Conservation (phyloP, 2,888 invertebrate species). For the Tethea ocularis region DNA sequence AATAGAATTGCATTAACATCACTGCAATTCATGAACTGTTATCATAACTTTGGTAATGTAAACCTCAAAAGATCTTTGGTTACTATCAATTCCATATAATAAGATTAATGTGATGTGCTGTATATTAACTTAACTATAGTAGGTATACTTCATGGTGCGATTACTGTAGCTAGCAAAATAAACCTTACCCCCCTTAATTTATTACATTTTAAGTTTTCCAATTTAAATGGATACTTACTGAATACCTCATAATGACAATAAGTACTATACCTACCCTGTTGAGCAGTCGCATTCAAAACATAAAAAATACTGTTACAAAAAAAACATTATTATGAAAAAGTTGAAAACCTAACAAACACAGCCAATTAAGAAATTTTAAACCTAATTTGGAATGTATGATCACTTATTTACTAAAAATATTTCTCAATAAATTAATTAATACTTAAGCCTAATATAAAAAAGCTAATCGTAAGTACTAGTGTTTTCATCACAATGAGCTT, state of each 20-base stretch:
- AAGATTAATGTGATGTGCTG: constrained; percentile 22
- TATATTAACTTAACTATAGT: constrained; percentile 11
- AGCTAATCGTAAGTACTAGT: constrained; percentile 77
- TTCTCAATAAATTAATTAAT: constrained; percentile 37
- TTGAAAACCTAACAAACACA: constrained; percentile 53
- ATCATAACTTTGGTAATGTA: constrained; percentile 51
- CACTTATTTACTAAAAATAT: constrained; percentile 50
- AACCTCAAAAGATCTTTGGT: constrained; percentile 53
- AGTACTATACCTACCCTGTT: constrained; percentile 33
- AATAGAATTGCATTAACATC: constrained; percentile 38
- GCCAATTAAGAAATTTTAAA: constrained; percentile 61
- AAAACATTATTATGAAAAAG: constrained; percentile 34
- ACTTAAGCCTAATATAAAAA: constrained; percentile 74
- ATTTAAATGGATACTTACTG: constrained; percentile 19
- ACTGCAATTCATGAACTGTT: constrained; percentile 34
- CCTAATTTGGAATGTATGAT: constrained; percentile 77
- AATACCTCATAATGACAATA: constrained; percentile 26
- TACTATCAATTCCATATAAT: constrained; percentile 19
- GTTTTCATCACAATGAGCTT: constrained; percentile 76
- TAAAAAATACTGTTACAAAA: constrained; percentile 21
- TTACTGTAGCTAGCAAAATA: not conserved
- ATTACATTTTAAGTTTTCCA: constrained; percentile 9
- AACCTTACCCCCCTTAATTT: not conserved
- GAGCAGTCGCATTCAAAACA: constrained; percentile 14
- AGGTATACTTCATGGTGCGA: constrained; percentile 2